Base-by-base conservation (phyloP, 2,797 vertebrate genomes). In the Odontamblyopus lacepedii region DNA sequence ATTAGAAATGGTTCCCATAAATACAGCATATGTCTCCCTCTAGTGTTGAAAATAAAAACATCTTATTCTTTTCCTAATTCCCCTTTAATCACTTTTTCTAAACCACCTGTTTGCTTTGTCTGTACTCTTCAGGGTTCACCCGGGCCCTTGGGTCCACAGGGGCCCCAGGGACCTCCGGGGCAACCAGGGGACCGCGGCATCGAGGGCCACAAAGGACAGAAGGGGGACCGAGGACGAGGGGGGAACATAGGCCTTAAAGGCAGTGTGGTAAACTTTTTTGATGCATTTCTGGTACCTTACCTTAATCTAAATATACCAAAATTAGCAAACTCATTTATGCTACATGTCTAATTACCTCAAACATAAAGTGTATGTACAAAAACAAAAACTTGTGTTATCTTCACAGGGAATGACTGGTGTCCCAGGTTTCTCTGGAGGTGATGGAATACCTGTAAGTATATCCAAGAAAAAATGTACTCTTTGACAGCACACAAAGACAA, bases 391-490 rank as follows among this genome's bases (percentile, higher is more conserved):
- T 59, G 27, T 60, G 81, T 61, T 63, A 2, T 16, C 55, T 82
- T 26, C 32, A 53, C 78, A 99, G 98, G 97, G 98, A 74, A 91
- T 93, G 89, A 94, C 93, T 64, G 98, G 98, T 0, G 92, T 97
- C 77, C 96, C 97, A 61, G 98, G 98, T 30, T 99, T 98, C 87
- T 81, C 95, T 0, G 98, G 98, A 77, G 94, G 83, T 3, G 92
- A 99, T 67, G 98, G 97, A 30, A 91, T 99, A 91, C 98, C 98
- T 57, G 98, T 99, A 92, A 96, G 97, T 96, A 6, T 32, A 44
- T 41, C 67, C 7, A 38, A 23, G 12, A 60, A 5, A 60, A 19
- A 23, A 7, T 56, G 9, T 56, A 26, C 23, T 57, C 8, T 57
- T 57, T 11, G 26, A 26, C 5, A 56, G 53, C n/a, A 56, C 9